Conservation (phyloP, 2,113 vertebrate species). For the Fulmarus glacialis region DNA sequence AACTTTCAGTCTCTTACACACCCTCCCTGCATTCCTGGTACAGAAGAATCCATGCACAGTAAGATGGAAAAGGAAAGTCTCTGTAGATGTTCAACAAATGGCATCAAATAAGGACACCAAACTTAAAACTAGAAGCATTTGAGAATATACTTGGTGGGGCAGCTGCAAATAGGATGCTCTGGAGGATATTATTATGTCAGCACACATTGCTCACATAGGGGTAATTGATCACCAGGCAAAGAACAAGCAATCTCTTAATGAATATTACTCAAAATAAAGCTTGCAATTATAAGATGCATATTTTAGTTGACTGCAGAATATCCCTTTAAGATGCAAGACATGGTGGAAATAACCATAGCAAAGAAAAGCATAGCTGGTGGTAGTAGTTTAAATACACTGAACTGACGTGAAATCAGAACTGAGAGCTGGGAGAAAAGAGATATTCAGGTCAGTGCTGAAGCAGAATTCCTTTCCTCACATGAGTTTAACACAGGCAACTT, state of each 20-base stretch:
- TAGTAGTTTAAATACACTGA: not conserved
- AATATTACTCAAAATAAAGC: not conserved
- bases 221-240: not conserved
- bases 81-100: fast-evolving
- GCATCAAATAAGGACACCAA: not conserved
- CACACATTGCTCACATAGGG: not conserved
- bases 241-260: not conserved
- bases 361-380: not conserved
- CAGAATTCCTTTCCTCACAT: not conserved
- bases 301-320: not conserved
- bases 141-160: not conserved
- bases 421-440: not conserved
- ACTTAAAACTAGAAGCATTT: not conserved
- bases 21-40: not conserved
- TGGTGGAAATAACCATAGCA: not conserved
- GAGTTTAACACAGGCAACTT: not conserved
- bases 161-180: not conserved
- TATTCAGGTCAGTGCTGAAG: not conserved
- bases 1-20: not conserved
- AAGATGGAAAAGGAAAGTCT: not conserved
- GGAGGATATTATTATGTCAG: not conserved
- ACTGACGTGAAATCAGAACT: not conserved
- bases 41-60: not conserved
- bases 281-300: not conserved
- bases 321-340: not conserved